phyloP scores from a whole-genome alignment of 2,888 invertebrate genomes.

The Diloba caeruleocephala region DNA sequence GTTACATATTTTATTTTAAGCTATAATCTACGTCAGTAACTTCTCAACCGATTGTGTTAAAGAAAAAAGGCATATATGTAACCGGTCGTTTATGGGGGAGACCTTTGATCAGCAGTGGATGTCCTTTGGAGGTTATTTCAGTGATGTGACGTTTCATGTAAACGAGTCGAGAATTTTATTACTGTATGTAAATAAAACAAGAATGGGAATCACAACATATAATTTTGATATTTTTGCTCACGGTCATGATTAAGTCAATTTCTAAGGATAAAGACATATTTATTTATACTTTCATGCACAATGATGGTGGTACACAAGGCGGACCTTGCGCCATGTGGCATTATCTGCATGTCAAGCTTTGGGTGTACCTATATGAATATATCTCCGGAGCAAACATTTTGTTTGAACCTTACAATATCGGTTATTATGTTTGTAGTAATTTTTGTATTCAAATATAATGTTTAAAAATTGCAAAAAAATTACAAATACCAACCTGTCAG shows the following conservation, averaged over 20 bases:
- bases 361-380: no score
- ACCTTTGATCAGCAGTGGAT: no score
- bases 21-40: no score
- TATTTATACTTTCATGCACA: no score
- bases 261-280: conserved; percentile 15
- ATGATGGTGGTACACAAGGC: no score
- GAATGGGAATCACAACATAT: conserved; percentile 56
- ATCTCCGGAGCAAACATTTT: background rate
- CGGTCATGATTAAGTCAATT: conserved; percentile 43
- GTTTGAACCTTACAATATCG: background rate
- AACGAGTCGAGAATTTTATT: conserved; percentile 28
- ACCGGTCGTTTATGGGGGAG: no score
- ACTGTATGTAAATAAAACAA: conserved; percentile 43
- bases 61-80: no score
- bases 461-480: conserved; percentile 24
- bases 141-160: conserved; percentile 29
- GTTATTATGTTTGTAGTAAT: conserved; percentile 3
- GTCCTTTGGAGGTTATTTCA: conserved; percentile 14
- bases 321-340: no score
- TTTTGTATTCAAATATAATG: background rate
- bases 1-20: no score
- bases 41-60: conserved; percentile 6
- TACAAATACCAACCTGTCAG: conserved; percentile 9
- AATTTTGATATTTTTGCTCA: conserved; percentile 56
- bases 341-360: no score